Evolutionary conservation across 2,888 invertebrate genomes (phyloP).

Genomic region (Caenorhabditis sp.): DNA sequence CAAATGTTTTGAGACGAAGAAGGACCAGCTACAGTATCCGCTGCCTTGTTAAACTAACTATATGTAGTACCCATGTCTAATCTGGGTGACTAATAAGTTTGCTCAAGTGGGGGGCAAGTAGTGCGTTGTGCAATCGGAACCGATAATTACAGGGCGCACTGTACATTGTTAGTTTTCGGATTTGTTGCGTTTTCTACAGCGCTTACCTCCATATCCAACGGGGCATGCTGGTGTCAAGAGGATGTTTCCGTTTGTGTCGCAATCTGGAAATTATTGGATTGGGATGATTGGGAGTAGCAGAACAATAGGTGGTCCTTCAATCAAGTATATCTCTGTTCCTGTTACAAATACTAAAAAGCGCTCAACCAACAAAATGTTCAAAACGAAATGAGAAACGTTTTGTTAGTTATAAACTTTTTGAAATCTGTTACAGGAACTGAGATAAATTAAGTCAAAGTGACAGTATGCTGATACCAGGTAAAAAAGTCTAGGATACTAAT

Average conservation of each 20-base stretch:
- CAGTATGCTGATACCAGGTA: too few relatives aligned
- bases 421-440: too few relatives aligned
- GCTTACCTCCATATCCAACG: conserved; percentile 54
- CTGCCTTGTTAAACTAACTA: conserved; percentile 32
- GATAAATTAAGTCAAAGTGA: too few relatives aligned
- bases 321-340: too few relatives aligned
- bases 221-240: conserved; percentile 7
- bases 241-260: conserved; percentile 30
- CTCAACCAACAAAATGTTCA: too few relatives aligned
- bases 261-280: conserved; percentile 48
- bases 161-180: conserved; percentile 27
- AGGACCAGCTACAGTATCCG: conserved; percentile 28
- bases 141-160: conserved; percentile 56
- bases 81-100: conserved; percentile 49
- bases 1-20: conserved; percentile 42
- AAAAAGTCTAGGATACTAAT: too few relatives aligned
- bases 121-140: conserved; percentile 30
- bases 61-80: conserved; percentile 12
- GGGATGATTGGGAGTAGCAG: neutral
- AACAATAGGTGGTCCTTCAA: neutral
- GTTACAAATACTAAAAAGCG: too few relatives aligned
- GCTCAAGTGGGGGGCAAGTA: conserved; percentile 16
- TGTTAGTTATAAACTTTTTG: too few relatives aligned
- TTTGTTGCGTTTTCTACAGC: neutral
- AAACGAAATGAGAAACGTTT: too few relatives aligned